Percentiles rank a stretch among this genome's conserved stretches.
These are phyloP conservation scores for Ostrea edulis DNA, from an alignment of 1,140 invertebrate species.

Conservation along the genomic window DNA sequence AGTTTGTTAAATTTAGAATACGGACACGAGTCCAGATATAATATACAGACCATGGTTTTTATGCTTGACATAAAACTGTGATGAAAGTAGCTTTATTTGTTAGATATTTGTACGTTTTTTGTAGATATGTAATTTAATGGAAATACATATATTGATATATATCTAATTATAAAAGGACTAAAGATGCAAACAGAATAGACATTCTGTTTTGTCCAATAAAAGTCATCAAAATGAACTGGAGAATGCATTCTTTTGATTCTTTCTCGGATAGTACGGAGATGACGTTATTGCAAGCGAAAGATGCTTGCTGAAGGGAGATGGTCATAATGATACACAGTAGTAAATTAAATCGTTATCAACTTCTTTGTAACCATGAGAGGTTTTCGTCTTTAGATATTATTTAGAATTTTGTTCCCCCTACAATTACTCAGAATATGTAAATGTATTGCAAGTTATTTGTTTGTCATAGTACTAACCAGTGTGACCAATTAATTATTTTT, in stretches of 20 bases:
- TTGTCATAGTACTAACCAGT: no score
- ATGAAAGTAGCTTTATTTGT: not conserved
- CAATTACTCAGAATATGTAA: no score
- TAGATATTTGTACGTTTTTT: slow-evolving; percentile 20
- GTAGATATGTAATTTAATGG: slow-evolving; percentile 36
- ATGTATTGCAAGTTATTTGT: no score
- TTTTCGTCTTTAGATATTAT: not conserved
- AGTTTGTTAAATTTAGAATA: not conserved
- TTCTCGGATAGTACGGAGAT: no score
- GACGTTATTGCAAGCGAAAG: no score
- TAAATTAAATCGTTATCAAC: not conserved
- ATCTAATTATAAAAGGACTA: slow-evolving; percentile 1
- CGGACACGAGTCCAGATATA: slow-evolving; percentile 7
- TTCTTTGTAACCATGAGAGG: not conserved
- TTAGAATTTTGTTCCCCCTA: no score
- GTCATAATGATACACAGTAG: no score
- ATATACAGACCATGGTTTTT: slow-evolving; percentile 1
- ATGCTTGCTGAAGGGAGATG: no score
- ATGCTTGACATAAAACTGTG: not conserved
- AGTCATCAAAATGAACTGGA: not conserved
- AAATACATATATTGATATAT: slow-evolving; percentile 17
- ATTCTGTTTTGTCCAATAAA: slow-evolving; percentile 34
- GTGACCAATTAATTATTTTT: no score
- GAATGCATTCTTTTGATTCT: not conserved
- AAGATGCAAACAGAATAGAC: slow-evolving; percentile 1